Evolutionary conservation across 2,888 invertebrate species (phyloP), one percentile per base, ranked within the genome.

Genomic region (Liodrosophila aerea): DNA sequence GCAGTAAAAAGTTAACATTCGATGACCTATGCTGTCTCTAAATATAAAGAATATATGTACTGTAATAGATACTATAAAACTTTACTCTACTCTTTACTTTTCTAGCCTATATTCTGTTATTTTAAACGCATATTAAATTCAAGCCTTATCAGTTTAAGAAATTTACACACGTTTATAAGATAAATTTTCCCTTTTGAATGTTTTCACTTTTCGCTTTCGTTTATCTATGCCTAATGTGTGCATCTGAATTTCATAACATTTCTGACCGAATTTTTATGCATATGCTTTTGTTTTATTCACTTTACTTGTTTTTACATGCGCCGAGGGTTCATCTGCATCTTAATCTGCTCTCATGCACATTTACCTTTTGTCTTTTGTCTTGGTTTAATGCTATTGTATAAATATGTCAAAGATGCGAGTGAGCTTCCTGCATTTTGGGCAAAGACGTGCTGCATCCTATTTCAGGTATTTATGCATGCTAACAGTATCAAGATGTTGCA

Each of bases 371-470:
- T 22, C 22, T 22, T 57, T 47, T 52, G 36, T 54, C 37, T 52
- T 46, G 9, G 15, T 33, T n/a, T 18, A 22, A 22, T 22, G 22
- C 45, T 40, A 27, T 51, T 57, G 44, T 49, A 29, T 37, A 36
- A 33, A 37, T 27, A 29, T 7, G 64, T 63, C 49, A 73, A 63
- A 60, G 45, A 58, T 51, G 46, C 52, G 40, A 30, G 50, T n/a
- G n/a, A 30, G 31, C 13, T 49, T 33, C 40, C 50, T 56, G 31
- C 54, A 27, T 54, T 65, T 64, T 33, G 73, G 43, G 2, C n/a
- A 15, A 61, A 60, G 56, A 57, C 62, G 50, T 52, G 70, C 58
- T 52, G 70, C 58, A 61, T 58, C 61, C 51, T 44, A 36, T 59
- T 46, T 50, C 44, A 49, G 18, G 31, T 61, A 65, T 60, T 56